These are phyloP conservation scores for Drosophila tanythrix DNA, from an alignment of 2,888 invertebrate genomes.

Conservation along the genomic window DNA sequence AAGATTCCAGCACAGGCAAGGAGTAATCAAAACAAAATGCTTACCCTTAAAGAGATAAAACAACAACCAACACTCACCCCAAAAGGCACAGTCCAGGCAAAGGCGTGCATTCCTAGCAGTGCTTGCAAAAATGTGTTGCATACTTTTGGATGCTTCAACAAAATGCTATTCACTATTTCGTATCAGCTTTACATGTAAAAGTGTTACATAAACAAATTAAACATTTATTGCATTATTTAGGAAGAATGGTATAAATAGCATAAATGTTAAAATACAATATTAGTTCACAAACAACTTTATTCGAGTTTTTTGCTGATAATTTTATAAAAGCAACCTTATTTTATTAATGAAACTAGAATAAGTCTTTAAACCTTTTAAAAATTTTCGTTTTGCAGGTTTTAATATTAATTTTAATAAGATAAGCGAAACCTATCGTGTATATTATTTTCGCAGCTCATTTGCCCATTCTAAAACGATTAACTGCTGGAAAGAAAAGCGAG, in stretches of 20 bases:
- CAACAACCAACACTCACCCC: slow-evolving; percentile 34
- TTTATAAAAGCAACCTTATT: neutral
- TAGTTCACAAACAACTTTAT: neutral
- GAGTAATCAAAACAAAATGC: slow-evolving; percentile 32
- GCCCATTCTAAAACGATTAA: neutral
- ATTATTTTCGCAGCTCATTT: neutral
- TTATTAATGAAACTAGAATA: neutral
- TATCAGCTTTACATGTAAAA: neutral
- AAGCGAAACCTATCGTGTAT: neutral
- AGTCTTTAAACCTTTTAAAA: neutral
- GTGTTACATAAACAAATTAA: neutral
- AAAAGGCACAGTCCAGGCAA: slow-evolving; percentile 1
- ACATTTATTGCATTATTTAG: neutral
- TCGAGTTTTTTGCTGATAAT: neutral
- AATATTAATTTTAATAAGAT: neutral
- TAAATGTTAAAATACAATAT: neutral
- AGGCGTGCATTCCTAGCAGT: neutral
- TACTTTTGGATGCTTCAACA: slow-evolving; percentile 33
- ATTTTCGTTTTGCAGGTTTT: accelerated
- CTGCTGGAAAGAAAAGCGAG: neutral
- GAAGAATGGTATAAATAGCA: neutral
- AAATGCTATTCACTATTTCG: neutral
- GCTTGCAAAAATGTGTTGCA: slow-evolving; percentile 18
- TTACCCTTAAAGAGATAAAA: slow-evolving; percentile 41
- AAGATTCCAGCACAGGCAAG: slow-evolving; percentile 27